phyloP scores from a whole-genome alignment of 2,797 vertebrate species.

The Allobates femoralis region DNA sequence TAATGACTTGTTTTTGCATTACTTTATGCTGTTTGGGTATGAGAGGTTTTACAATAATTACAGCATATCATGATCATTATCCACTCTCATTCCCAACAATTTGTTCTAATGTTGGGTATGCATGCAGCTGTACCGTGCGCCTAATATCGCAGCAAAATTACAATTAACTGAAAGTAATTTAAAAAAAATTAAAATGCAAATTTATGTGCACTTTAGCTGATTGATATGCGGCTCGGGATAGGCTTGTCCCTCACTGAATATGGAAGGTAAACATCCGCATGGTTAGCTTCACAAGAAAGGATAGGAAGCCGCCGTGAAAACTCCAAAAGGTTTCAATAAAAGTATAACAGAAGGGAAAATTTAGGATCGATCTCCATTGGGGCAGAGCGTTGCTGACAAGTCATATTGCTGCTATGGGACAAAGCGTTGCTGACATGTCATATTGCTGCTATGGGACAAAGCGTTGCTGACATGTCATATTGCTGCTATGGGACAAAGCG shows the following conservation, averaged over 20 bases:
- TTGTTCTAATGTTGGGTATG: not conserved
- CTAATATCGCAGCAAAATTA: conserved; percentile 25
- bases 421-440: too few species aligned
- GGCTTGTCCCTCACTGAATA: not conserved
- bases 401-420: too few species aligned
- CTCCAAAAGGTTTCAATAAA: too few species aligned
- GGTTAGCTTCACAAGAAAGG: not conserved
- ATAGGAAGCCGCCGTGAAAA: too few species aligned
- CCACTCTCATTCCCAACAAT: not conserved
- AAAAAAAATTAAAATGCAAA: conserved; percentile 35
- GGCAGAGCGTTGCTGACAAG: too few species aligned
- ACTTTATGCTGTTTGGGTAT: not conserved
- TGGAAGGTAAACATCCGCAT: not conserved
- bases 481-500: too few species aligned
- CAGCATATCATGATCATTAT: not conserved
- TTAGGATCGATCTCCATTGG: too few species aligned
- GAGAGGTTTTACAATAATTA: not conserved
- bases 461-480: too few species aligned
- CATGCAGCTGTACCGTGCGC: not conserved
- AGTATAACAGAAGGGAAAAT: too few species aligned
- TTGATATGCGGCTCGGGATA: not conserved
- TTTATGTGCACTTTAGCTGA: not conserved
- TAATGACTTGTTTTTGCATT: not conserved
- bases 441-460: too few species aligned
- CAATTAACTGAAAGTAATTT: conserved; percentile 20